Evolutionary conservation across 2,888 invertebrate genomes (phyloP), one percentile per base, ranked within the genome.

Genomic region (Polyommatus iphigenia): DNA sequence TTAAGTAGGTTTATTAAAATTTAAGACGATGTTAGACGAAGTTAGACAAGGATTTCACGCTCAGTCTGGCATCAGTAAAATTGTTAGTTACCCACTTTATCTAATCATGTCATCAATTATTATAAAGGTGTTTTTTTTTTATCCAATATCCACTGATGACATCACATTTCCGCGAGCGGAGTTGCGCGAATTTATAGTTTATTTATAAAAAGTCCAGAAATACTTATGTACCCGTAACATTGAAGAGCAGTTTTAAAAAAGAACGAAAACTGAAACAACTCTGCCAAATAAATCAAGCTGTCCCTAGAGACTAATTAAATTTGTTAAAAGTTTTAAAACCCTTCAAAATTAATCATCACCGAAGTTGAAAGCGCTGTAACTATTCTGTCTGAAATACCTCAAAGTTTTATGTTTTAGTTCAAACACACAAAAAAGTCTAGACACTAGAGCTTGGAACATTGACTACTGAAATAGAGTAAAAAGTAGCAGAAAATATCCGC

Each of bases 281-380:
- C 59, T n/a, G 2, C 20, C 20, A 59, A 59, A 20, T 59, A 59
- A 20, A 59, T 59, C 20, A 59, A 20, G 20, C 20, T 59, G 59
- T 59, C 59, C 59, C 59, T 20, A 59, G n/a, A 20, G 59, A 59
- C 59, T 59, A 59, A 59, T 59, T 59, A 59, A 59, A 59, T 59
- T 59, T 59, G 8, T 59, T 20, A 20, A 59, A 59, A 20, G 20
- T 59, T 59, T 7, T 8, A 59, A 59, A 20, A 20, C 59, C 59
- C 59, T 59, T 20, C 59, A 20, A 20, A 59, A 59, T 59, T 59
- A 20, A 59, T 3, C 20, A 59, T 59, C 20, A 8, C 20, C 8
- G 59, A n/a, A 20, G 59, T 59, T 46, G 46, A 46, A 46, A 46
- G 46, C 10, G 20, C n/a, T 8, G 59, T 59, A 20, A 59, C n/a